Base-by-base conservation (phyloP, 2,888 invertebrate genomes). In the Amphipyra berbera region DNA sequence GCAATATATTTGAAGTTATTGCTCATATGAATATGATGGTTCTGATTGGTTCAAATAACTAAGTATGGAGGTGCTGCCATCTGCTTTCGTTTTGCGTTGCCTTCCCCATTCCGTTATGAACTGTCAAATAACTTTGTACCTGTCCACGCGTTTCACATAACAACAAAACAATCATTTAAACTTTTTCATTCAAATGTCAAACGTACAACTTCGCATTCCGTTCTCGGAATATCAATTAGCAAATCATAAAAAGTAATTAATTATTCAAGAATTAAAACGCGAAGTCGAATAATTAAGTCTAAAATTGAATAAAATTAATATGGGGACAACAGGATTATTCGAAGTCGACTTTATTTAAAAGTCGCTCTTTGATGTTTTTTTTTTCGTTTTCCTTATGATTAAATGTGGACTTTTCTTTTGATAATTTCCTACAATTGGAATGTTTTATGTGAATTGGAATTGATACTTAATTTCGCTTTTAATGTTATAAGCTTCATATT, bases 231-330 rank as follows among this genome's bases (percentile, higher is more conserved):
- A 40, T 40, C 37, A 54, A 49, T 53, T 13, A 42, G 45, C 10
- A 38, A 71, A 58, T 70, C n/a, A 27, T 9, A 55, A 44, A 65
- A 66, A 55, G 10, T 30, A 10, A 53, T 73, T 67, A 8, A 50
- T 54, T 58, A 52, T 68, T 57, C 53, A 54, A 50, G 21, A 57
- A 68, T 47, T 57, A 37, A 33, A 54, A 27, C 33, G 40, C 48
- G 13, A 54, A 55, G 54, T 59, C 45, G 56, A 59, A 53, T 63
- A 54, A 68, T 59, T 68, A 35, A 58, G 50, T 73, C 53, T 37
- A 50, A 45, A 73, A 68, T 61, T 61, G 53, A 57, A 73, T 73
- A 50, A 67, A 54, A 73, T 67, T 73, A 47, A 57, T 73, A 52
- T 62, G 27, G 9, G 53, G 15, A 68, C 53, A 73, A 57, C 53